Percentiles rank a stretch among this genome's conserved stretches.
These are phyloP conservation scores for Strix occidentalis DNA, from an alignment of 2,797 vertebrate genomes.

Conservation along the genomic window DNA sequence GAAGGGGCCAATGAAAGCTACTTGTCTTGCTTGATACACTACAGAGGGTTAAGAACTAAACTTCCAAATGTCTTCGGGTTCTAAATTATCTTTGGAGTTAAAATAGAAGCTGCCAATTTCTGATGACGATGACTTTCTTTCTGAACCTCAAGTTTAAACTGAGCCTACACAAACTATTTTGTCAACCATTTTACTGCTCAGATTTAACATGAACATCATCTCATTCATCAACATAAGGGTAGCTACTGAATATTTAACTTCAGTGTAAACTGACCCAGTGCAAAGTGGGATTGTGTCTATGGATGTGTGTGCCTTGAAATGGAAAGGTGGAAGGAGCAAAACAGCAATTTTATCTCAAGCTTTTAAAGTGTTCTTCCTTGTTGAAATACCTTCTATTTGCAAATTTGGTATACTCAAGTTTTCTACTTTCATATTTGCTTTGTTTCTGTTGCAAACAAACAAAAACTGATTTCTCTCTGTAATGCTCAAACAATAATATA, in stretches of 20 bases:
- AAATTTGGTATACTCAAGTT: not conserved
- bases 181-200: not conserved
- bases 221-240: not conserved
- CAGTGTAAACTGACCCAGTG: not conserved
- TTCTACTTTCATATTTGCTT: not conserved
- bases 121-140: not conserved
- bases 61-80: not conserved
- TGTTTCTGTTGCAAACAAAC: not conserved
- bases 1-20: not conserved
- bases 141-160: not conserved
- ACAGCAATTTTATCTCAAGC: constrained; percentile 23
- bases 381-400: not conserved
- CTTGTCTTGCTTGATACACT: not conserved
- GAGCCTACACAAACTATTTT: not conserved
- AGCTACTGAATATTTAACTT: constrained; percentile 7
- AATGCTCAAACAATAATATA: not conserved
- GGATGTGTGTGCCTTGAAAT: not conserved
- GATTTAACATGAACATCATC: not conserved
- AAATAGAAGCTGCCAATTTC: constrained; percentile 43
- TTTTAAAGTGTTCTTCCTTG: constrained; percentile 55
- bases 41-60: not conserved
- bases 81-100: constrained; percentile 19
- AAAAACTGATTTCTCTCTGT: not conserved
- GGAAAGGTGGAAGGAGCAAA: not conserved
- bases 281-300: not conserved